phyloP scores from a whole-genome alignment of 2,797 vertebrate genomes.

The Chaetodon trifasciatus region DNA sequence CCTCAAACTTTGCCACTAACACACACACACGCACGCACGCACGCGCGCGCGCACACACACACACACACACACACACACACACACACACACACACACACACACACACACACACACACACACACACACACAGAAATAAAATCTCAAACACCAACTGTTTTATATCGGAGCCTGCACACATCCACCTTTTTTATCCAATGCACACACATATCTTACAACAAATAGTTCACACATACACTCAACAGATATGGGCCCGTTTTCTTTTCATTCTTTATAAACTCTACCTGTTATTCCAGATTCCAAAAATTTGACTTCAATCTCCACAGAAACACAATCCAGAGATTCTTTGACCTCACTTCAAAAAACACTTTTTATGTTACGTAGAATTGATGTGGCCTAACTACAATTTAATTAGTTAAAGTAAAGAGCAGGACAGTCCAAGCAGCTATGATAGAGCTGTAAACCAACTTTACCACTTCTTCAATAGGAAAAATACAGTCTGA shows the following conservation, averaged over 20 bases:
- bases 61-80: neutral
- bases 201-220: neutral
- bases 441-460: slow-evolving; percentile 67
- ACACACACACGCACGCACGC: neutral
- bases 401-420: slow-evolving; percentile 73
- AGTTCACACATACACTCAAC: slow-evolving; percentile 4
- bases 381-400: slow-evolving; percentile 51
- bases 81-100: neutral
- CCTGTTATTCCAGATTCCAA: neutral
- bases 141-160: slow-evolving; percentile 14
- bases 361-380: slow-evolving; percentile 19
- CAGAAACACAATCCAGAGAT: slow-evolving; percentile 5
- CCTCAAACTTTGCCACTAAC: slow-evolving; percentile 36
- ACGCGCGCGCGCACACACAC: neutral
- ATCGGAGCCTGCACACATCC: slow-evolving; percentile 14
- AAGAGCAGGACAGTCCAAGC: slow-evolving; percentile 41
- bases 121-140: slow-evolving; percentile 2
- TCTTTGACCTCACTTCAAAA: slow-evolving; percentile 10
- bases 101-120: neutral
- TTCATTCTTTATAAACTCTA: slow-evolving; percentile 3
- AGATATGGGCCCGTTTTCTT: neutral
- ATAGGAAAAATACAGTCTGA: slow-evolving; percentile 56
- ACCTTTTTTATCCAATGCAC: neutral
- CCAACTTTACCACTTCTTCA: slow-evolving; percentile 69
- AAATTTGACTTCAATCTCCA: slow-evolving; percentile 14